Evolutionary conservation across 2,888 invertebrate species (phyloP), one percentile per base, ranked within the genome.

Genomic region (Standfussiana lucernea): DNA sequence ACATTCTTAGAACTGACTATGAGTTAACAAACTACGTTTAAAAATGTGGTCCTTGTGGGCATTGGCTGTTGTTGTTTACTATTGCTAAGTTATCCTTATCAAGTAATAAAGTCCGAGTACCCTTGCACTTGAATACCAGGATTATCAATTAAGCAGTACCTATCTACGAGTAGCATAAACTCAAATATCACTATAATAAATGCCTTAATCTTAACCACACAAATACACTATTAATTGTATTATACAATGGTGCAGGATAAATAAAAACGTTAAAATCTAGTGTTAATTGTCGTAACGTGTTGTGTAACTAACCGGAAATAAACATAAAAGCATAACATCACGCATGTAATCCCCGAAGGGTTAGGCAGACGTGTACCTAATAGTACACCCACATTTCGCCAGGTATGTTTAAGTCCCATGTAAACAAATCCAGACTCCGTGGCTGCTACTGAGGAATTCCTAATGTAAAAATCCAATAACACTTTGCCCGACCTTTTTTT

Each of bases 111-210:
- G 28, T 67, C 35, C 35, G 11, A 28, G 50, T 64, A 37, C 61
- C 3, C 53, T 42, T 79, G 59, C 65, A 50, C 47, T 80, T 73
- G 32, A 40, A 28, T 24, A 69, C 1, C 11, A 68, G 28, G 42
- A 53, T 37, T 28, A 21, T 35, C 15, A 42, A 79, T 66, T 24
- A 21, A 11, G 15, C 11, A n/a, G 5, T 24, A 32, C 6, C 8
- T 59, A 32, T 6, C 13, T n/a, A 53, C 53, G 13, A 53, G 7
- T 40, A 64, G 37, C 18, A 35, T 42, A 24, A 35, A 76, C 18
- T n/a, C 32, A 50, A 42, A 24, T 35, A 32, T 8, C 21, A 32
- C 32, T 21, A 59, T 59, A 42, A 45, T 47, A 47, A 11, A 5
- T 56, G 21, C 37, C 13, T 7, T 42, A 61, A n/a, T 50, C 21